Conservation (phyloP, 2,888 invertebrate species). For the Agrotis puta region DNA sequence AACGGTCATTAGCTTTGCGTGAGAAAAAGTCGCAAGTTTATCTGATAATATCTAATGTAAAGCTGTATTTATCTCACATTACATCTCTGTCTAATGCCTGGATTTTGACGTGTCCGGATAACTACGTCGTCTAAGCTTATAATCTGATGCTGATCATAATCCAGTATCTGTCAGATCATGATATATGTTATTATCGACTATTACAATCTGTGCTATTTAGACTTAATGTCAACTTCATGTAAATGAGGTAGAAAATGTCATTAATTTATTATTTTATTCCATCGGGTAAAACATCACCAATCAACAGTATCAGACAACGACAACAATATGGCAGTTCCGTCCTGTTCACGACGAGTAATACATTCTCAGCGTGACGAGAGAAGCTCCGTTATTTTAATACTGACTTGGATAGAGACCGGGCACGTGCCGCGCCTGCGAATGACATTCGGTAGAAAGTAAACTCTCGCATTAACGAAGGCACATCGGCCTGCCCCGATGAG, state of each 20-base stretch:
- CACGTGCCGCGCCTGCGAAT: slow-evolving; percentile 85
- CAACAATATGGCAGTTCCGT: slow-evolving; percentile 61
- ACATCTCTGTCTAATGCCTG: slow-evolving; percentile 22
- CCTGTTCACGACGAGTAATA: slow-evolving; percentile 57
- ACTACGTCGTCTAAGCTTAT: background rate
- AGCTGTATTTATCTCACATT: slow-evolving; percentile 33
- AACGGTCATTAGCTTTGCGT: slow-evolving; percentile 67
- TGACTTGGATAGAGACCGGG: slow-evolving; percentile 70
- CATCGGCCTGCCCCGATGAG: slow-evolving; percentile 51
- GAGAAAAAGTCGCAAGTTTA: slow-evolving; percentile 53
- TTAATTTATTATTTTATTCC: slow-evolving; percentile 24
- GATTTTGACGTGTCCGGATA: slow-evolving; percentile 17
- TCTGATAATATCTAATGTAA: slow-evolving; percentile 43
- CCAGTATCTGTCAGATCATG: slow-evolving; percentile 6
- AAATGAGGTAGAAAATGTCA: slow-evolving; percentile 24
- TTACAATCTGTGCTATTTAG: slow-evolving; percentile 26
- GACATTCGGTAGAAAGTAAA: slow-evolving; percentile 85
- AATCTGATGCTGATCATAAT: slow-evolving; percentile 18
- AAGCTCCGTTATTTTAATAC: slow-evolving; percentile 81
- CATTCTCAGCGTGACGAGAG: slow-evolving; percentile 70
- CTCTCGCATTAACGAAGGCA: slow-evolving; percentile 75
- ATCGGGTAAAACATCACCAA: slow-evolving; percentile 5
- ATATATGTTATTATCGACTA: slow-evolving; percentile 5
- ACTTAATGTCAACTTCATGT: slow-evolving; percentile 22
- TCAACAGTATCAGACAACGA: slow-evolving; percentile 12